A percentile compares a stretch with the other conserved stretches of the same genome.
These are phyloP conservation scores for Tenthredo mesomela DNA, from an alignment of 2,888 invertebrate genomes.

Conservation along the genomic window DNA sequence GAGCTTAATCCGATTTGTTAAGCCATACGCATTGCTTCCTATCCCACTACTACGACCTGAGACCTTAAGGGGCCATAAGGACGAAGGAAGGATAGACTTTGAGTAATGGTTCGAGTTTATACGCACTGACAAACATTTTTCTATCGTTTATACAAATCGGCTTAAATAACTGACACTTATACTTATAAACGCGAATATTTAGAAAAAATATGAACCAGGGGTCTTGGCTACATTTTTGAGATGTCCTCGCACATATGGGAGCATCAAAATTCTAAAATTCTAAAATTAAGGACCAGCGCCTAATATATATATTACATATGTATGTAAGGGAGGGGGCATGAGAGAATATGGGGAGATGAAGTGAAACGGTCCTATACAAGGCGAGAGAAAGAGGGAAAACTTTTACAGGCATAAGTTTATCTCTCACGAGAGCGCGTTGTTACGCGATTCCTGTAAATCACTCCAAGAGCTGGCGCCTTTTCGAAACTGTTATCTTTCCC, in stretches of 20 bases:
- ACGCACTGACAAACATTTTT: not conserved
- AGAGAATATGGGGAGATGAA: conserved; percentile 1
- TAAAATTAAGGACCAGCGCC: no score
- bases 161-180: not conserved
- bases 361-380: not conserved
- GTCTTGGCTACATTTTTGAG: no score
- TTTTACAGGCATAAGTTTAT: conserved; percentile 46
- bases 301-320: no score
- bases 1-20: conserved; percentile 37
- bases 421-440: conserved; percentile 33
- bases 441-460: conserved; percentile 50
- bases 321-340: no score
- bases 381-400: conserved; percentile 22
- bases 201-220: no score
- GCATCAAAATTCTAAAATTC: not conserved
- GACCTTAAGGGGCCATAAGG: not conserved
- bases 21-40: conserved; percentile 25
- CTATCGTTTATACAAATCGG: not conserved
- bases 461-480: conserved; percentile 33
- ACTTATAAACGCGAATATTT: not conserved
- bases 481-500: conserved; percentile 47
- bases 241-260: no score
- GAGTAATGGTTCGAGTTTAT: not conserved
- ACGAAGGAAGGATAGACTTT: not conserved
- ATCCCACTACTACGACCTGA: not conserved